Evolutionary conservation across 92 coral and sea anemone genomes (phyloP), one percentile per base, ranked within the genome.

Genomic region (Meandrina meandrites): DNA sequence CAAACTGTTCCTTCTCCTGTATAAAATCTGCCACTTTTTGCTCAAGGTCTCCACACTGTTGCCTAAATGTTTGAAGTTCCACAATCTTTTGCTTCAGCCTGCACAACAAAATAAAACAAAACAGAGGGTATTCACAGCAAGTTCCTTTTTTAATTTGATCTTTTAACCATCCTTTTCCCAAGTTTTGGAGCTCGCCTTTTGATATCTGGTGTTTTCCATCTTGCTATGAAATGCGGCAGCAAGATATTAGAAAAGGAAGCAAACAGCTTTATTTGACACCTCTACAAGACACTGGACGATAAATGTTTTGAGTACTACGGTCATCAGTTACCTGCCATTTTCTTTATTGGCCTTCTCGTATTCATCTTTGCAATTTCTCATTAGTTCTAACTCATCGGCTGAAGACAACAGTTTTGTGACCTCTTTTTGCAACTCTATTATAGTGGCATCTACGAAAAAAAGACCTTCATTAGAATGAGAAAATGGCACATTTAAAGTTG

Each of bases 31-130:
- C 81, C 24, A 88, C 91, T 42, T 85, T 93, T 54, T 86, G 92
- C 81, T 93, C 98, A 11, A 97, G 87, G 80, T 97, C 93, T 1
- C 88, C 87, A 71, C 86, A 90, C 56, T 93, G 94, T 78, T 80
- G 89, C 69, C 91, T 93, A 77, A 93, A 93, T n/a, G 84, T 92
- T 84, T 95, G 95, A 30, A 89, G 88, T 68, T 97, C 92, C n/a
- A 70, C 84, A 7, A 95, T 77, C 48, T 89, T 92, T 76, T 95
- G 93, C 81, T 90, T 97, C 76, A 97, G 74, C 68, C 99, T 97
- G 76, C 45, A 68, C 21, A 76, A 73, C 8, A 54, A 5, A 68
- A 71, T 22, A 27, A 17, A 27, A 8, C 13, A 56, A n/a, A 34
- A 0, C 9, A 16, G 2, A 22, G 12, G 2, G 6, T 40, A 40